phyloP scores from a whole-genome alignment of 2,113 vertebrate genomes.

The Malaclemys terrapin region DNA sequence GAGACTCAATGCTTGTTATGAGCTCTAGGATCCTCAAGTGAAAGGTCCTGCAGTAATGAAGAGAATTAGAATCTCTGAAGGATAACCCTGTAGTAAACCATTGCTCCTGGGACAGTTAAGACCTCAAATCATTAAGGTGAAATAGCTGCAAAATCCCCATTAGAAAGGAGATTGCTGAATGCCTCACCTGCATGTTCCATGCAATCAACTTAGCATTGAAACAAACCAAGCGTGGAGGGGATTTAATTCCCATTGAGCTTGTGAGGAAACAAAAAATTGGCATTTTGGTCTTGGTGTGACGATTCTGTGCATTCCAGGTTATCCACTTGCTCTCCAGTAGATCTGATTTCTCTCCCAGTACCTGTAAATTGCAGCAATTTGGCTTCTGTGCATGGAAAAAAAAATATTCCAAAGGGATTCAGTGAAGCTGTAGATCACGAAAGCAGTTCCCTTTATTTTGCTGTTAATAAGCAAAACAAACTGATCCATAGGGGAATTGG shows the following conservation, averaged over 20 bases:
- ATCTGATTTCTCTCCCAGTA: background rate
- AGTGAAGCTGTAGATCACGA: background rate
- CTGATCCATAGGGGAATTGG: background rate
- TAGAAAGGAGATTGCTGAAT: background rate
- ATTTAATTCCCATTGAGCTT: background rate
- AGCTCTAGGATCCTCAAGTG: background rate
- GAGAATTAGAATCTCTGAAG: background rate
- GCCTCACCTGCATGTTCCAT: background rate
- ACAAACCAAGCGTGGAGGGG: background rate
- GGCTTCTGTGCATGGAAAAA: background rate
- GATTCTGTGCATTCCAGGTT: conserved; percentile 81
- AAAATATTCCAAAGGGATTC: background rate
- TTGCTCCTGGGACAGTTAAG: background rate
- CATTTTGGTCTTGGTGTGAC: conserved; percentile 67
- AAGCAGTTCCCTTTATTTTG: background rate
- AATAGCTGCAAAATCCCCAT: background rate
- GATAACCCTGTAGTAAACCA: fast-evolving
- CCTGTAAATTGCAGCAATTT: background rate
- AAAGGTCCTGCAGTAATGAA: background rate
- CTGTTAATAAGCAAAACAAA: background rate
- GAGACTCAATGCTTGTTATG: background rate
- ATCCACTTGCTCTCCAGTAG: conserved; percentile 46
- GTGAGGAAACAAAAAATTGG: conserved; percentile 64
- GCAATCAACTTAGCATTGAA: background rate
- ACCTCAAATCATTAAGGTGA: background rate